phyloP scores from a whole-genome alignment of 2,113 vertebrate genomes.

The Silurus meridionalis region DNA sequence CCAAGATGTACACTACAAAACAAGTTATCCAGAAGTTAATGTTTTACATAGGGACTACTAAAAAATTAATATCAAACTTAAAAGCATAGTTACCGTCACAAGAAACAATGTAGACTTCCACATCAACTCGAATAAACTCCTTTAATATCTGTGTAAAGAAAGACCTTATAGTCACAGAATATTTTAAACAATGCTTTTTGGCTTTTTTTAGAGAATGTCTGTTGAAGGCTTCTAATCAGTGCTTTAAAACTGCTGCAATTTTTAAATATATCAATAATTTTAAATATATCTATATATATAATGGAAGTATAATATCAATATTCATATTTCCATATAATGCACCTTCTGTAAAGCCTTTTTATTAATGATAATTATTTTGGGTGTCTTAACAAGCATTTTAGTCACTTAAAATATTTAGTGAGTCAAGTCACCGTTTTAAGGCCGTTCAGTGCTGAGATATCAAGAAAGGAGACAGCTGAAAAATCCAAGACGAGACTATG shows the following conservation, averaged over 20 bases:
- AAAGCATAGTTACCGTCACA: slow-evolving; percentile 77
- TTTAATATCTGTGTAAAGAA: slow-evolving; percentile 77
- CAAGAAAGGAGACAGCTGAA: slow-evolving; percentile 89
- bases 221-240: background rate
- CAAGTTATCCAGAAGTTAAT: slow-evolving; percentile 41
- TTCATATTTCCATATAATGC: background rate
- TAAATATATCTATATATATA: too few relatives aligned
- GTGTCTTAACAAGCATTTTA: background rate
- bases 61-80: background rate
- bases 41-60: background rate
- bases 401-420: background rate
- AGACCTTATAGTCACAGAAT: background rate
- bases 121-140: slow-evolving; percentile 84
- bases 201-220: background rate
- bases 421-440: slow-evolving; percentile 77
- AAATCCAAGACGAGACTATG: slow-evolving; percentile 94
- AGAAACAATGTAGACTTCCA: slow-evolving; percentile 87
- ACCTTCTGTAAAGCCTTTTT: background rate
- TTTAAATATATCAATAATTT: background rate
- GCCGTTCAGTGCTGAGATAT: slow-evolving; percentile 86
- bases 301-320: background rate
- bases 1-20: slow-evolving; percentile 75
- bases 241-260: background rate
- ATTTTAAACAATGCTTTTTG: too few relatives aligned
- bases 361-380: background rate